Evolutionary conservation across 2,113 vertebrate species (phyloP).

Genomic region (Erythrolamprus reginae): DNA sequence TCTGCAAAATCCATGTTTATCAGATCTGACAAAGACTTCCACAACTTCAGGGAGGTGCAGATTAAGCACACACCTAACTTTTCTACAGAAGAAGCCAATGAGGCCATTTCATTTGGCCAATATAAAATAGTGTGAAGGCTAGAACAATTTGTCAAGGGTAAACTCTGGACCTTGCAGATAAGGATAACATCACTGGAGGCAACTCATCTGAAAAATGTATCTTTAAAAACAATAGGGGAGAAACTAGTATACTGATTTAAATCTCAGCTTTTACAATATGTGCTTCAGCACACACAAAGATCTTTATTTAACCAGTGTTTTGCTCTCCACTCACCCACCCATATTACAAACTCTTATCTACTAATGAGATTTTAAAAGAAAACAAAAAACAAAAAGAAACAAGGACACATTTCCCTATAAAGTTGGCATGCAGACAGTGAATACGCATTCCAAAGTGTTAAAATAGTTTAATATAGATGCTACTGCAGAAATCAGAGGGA

Average conservation of each 20-base stretch:
- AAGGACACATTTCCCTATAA: conserved; percentile 52
- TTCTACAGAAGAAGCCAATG: background rate
- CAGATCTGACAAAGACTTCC: background rate
- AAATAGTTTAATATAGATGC: conserved; percentile 65
- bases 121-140: conserved; percentile 19
- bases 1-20: background rate
- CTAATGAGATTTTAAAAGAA: conserved; percentile 1
- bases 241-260: conserved; percentile 31
- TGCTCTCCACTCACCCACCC: background rate
- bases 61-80: background rate
- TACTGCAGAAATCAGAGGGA: conserved; percentile 70
- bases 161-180: conserved; percentile 36
- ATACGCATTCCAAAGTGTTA: conserved; percentile 67
- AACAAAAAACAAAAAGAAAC: conserved; percentile 35
- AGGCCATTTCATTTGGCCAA: background rate
- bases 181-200: conserved; percentile 9
- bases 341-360: background rate
- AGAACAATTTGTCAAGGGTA: conserved; percentile 30
- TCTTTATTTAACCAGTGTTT: conserved; percentile 27
- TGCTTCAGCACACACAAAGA: conserved; percentile 18
- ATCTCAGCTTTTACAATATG: conserved; percentile 31
- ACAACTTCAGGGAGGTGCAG: background rate
- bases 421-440: conserved; percentile 65
- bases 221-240: conserved; percentile 38
- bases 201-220: conserved; percentile 35